Base-by-base conservation (phyloP, 1,140 invertebrate genomes). In the Papilio xuthus region DNA sequence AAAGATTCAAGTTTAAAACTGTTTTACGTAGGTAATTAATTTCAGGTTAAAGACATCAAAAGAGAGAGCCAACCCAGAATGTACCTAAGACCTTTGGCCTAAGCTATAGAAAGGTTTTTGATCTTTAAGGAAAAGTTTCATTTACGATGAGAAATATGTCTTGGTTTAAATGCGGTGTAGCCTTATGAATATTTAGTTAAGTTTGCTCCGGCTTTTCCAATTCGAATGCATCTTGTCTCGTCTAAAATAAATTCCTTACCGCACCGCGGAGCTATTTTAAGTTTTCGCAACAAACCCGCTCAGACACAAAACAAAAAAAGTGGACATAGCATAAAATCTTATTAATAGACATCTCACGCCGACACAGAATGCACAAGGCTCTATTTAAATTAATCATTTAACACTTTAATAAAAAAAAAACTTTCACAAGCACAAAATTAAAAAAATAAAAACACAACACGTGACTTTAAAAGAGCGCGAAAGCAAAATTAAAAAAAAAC, bases 231-330 rank as follows among this genome's bases (percentile, higher is more conserved):
- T 86, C 83, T 83, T 84, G 83, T 83, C 88, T 87, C 84, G 84
- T 83, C 88, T 87, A 90, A 91, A 90, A 89, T 88, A 91, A 76
- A 89, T 87, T 80, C 85, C 88, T 91, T 90, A 89, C 90, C 88
- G 83, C 88, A 85, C 82, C 86, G 82, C 77, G 60, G 9, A 85
- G 87, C 84, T 90, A 92, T 91, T 90, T 90, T 87, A 78, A 67
- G 85, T 82, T 84, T 89, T 88, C 85, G 87, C 86, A 86, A 89
- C 84, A 88, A 89, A 90, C 88, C 81, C 88, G 84, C 86, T 83
- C 85, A 85, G 83, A 84, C 85, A 88, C 82, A 85, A 86, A 86
- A 86, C 79, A 80, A 81, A 81, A n/a, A 80, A 81, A 79, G 80
- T 79, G 80, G 79, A 67, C 83, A 81, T 82, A 81, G 79, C 77